Percentiles rank a stretch among this genome's conserved stretches.
phyloP scores from a whole-genome alignment of 2,888 invertebrate species.

The Agrochola litura region DNA sequence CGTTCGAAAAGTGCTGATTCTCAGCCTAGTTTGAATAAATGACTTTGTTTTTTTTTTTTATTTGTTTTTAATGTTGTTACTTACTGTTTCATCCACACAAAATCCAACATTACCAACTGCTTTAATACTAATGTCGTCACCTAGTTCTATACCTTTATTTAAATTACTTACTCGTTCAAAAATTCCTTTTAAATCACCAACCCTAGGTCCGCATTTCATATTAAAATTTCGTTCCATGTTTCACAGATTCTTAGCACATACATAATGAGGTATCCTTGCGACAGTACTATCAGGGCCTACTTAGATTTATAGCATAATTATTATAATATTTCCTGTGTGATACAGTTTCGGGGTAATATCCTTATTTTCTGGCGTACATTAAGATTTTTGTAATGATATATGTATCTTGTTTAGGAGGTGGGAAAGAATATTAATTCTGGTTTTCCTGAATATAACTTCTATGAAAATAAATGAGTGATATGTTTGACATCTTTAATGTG shows the following conservation, averaged over 20 bases:
- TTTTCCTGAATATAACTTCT: not conserved
- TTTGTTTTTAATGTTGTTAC: not conserved
- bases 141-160: not conserved
- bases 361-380: slow-evolving; percentile 10
- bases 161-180: slow-evolving; percentile 10
- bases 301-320: slow-evolving; percentile 60
- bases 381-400: slow-evolving; percentile 21
- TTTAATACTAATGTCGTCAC: not conserved
- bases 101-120: not conserved
- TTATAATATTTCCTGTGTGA: slow-evolving; percentile 47
- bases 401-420: not conserved
- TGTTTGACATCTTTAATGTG: not conserved
- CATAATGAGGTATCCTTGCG: slow-evolving; percentile 44
- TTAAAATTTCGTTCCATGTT: slow-evolving; percentile 54
- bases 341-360: slow-evolving; percentile 6
- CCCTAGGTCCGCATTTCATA: slow-evolving; percentile 48
- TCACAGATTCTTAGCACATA: slow-evolving; percentile 51
- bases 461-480: too few relatives aligned
- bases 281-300: slow-evolving; percentile 38
- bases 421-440: slow-evolving; percentile 11
- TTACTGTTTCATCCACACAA: not conserved
- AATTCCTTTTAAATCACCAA: slow-evolving; percentile 2
- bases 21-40: too few relatives aligned
- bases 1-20: too few relatives aligned
- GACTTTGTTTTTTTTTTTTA: too few relatives aligned